Conservation (phyloP, 1,140 invertebrate species). For the Sarcophaga bullata region DNA sequence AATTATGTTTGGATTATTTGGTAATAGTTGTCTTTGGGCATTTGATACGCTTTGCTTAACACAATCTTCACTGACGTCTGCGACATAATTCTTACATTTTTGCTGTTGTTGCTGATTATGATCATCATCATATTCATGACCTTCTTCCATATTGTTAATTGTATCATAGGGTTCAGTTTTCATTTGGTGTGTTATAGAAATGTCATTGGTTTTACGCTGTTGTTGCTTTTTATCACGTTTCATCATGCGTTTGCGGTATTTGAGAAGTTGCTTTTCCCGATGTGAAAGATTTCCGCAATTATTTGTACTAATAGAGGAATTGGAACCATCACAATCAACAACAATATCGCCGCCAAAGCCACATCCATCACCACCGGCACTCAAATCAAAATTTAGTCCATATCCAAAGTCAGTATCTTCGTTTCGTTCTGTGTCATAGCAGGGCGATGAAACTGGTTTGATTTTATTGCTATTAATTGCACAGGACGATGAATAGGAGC, state of each 20-base stretch:
- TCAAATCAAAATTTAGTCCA: not conserved
- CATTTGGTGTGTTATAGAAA: not conserved
- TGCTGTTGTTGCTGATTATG: not conserved
- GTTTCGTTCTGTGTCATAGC: not conserved
- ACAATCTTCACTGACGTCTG: too few species aligned
- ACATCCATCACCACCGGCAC: not conserved
- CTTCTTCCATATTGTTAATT: conserved; percentile 42
- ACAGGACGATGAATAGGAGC: not conserved
- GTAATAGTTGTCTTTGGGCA: conserved; percentile 36
- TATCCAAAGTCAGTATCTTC: not conserved
- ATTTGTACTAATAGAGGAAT: conserved; percentile 40
- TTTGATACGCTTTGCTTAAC: conserved; percentile 27
- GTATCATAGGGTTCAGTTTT: conserved; percentile 15
- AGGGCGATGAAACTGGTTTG: not conserved
- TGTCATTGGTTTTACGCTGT: conserved; percentile 28
- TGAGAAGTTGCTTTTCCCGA: conserved; percentile 60
- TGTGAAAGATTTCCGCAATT: conserved; percentile 49
- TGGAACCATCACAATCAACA: conserved; percentile 40
- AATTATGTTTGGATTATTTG: conserved; percentile 36
- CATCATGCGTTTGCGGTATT: conserved; percentile 63
- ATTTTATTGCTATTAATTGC: conserved; percentile 7
- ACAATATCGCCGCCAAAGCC: not conserved
- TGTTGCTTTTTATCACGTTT: conserved; percentile 56
- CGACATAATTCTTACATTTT: not conserved
- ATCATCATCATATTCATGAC: conserved; percentile 29